phyloP scores from a whole-genome alignment of 2,888 invertebrate species.

The Zootermopsis nevadensis region DNA sequence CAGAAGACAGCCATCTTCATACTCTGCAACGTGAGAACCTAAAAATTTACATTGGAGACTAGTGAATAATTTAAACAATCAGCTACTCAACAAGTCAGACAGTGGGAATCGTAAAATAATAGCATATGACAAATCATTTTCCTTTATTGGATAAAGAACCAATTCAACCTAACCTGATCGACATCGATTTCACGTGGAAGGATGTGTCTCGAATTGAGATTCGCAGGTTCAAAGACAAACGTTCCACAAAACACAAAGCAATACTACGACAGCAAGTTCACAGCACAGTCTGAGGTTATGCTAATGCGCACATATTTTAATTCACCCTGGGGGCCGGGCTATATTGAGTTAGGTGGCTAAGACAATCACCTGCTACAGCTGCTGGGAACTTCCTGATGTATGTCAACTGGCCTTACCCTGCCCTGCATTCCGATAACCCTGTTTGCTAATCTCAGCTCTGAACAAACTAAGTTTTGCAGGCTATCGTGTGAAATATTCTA shows the following conservation, averaged over 20 bases:
- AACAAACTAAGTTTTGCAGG: neutral
- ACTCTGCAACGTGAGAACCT: no score
- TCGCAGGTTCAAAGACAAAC: no score
- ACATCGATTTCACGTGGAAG: no score
- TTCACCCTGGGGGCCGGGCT: neutral
- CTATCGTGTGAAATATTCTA: neutral
- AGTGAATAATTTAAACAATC: no score
- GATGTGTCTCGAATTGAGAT: no score
- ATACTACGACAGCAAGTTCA: neutral
- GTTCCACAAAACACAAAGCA: neutral
- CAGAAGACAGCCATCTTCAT: no score
- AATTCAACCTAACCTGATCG: no score
- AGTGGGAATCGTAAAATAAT: no score
- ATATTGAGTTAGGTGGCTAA: conserved; percentile 20
- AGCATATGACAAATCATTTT: no score
- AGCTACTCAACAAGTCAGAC: no score
- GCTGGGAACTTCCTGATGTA: conserved; percentile 1
- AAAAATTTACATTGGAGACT: no score
- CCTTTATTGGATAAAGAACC: no score
- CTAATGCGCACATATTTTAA: conserved; percentile 13
- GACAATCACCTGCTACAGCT: conserved; percentile 7
- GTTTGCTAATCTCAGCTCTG: neutral
- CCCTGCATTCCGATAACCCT: conserved; percentile 9
- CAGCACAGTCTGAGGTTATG: neutral
- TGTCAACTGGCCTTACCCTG: conserved; percentile 11